Percentiles rank a stretch among this genome's conserved stretches.
Evolutionary conservation across 2,797 vertebrate genomes (phyloP).

Genomic region (Graptemys geographica): DNA sequence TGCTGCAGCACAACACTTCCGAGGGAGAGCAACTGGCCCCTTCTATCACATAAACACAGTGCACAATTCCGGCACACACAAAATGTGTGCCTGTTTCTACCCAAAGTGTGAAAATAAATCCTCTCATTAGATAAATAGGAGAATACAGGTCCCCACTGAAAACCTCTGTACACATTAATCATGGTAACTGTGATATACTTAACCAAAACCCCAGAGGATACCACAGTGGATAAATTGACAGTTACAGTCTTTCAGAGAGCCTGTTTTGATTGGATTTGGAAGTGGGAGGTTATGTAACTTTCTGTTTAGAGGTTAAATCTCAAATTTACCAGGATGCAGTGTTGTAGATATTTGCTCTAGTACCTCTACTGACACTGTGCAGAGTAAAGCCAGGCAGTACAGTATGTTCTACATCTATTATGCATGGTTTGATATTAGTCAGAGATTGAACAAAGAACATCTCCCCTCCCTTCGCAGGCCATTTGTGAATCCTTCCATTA

Average conservation of each 20-base stretch:
- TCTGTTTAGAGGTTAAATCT: conserved; percentile 46
- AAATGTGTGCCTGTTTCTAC: not conserved
- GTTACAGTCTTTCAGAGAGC: not conserved
- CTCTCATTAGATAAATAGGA: not conserved
- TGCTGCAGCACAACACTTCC: not conserved
- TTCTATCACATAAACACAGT: not conserved
- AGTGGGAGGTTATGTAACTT: conserved; percentile 18
- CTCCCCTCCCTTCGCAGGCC: not conserved
- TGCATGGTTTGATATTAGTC: conserved; percentile 69
- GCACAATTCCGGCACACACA: not conserved
- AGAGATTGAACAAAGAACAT: conserved; percentile 58
- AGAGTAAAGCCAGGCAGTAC: conserved; percentile 50
- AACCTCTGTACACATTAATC: conserved; percentile 19
- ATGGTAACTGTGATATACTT: not conserved
- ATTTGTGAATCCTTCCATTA: conserved; percentile 14
- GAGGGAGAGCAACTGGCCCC: not conserved
- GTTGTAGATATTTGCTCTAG: conserved; percentile 40
- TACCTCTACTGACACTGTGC: not conserved
- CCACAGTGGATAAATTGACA: conserved; percentile 33
- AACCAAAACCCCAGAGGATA: conserved; percentile 13
- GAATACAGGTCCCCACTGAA: not conserved
- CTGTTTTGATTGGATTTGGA: conserved; percentile 51
- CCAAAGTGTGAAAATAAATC: conserved; percentile 27
- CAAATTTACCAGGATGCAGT: conserved; percentile 57
- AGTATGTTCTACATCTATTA: conserved; percentile 49